Evolutionary conservation across 2,797 vertebrate species (phyloP), one percentile per base, ranked within the genome.

Genomic region (Prionace glauca): DNA sequence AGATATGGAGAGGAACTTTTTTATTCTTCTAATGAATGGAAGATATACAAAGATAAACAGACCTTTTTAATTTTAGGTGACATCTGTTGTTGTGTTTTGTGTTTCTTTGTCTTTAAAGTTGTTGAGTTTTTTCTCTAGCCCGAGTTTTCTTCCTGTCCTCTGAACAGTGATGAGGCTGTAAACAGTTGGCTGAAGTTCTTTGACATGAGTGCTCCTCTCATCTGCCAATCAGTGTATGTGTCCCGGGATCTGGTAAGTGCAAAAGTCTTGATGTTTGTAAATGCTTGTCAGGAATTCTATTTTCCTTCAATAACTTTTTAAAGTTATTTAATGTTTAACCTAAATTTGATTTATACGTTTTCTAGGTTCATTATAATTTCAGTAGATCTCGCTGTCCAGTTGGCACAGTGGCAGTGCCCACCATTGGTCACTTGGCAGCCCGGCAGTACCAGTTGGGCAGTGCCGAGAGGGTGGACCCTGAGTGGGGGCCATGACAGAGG

Each of bases 181-280:
- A 98, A 99, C 97, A 98, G 97, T 95, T 99, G 99, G 99, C 97
- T 99, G 45, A 97, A 97, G 96, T 98, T 99, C 97, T 99, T 98
- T 97, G 98, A 99, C 97, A 98, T 99, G 98, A 98, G 97, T 56
- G 98, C 99, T 79, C 99, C 99, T 0, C 97, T 99, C 95, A 97
- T 99, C 97, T 99, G 98, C 97, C 99, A 99, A 96, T 98, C 99
- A 24, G 99, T 99, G 96, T 98, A 99, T 86, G 98, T 99, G 71
- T 99, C 99, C 97, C 98, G 96, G 97, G 99, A 99, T 96, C 99
- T 99, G 0, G 99, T 99, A 96, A 98, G 99, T 98, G 95, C 60
- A 95, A 18, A 92, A 67, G 65, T 16, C 62, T 69, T 69, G 90
- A 24, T 62, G 11, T 41, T 92, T 65, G n/a, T 16, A 92, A 67